Conservation (phyloP, 64 coral and sea anemone genomes). For the Porites australiensis region DNA sequence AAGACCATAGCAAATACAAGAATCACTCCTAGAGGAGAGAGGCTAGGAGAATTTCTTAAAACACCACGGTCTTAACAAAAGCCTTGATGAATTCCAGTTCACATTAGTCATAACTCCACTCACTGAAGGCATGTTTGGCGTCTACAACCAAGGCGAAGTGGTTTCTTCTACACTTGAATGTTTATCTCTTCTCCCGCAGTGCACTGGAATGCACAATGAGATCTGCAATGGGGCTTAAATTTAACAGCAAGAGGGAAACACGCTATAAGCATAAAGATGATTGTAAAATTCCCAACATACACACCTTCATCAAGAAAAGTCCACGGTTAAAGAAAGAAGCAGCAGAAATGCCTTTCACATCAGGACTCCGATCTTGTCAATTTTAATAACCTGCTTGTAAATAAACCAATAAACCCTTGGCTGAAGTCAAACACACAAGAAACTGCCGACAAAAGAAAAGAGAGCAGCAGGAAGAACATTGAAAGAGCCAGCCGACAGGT, state of each 20-base stretch:
- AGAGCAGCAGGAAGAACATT: slow-evolving; percentile 24
- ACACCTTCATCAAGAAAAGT: slow-evolving; percentile 55
- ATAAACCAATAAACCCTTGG: neutral
- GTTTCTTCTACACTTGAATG: slow-evolving; percentile 70
- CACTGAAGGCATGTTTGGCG: slow-evolving; percentile 54
- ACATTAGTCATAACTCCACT: too few relatives aligned
- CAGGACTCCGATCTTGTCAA: too few relatives aligned
- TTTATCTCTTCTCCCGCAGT: slow-evolving; percentile 30
- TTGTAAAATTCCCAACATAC: slow-evolving; percentile 26
- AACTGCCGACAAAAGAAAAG: slow-evolving; percentile 26
- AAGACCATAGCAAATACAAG: too few relatives aligned
- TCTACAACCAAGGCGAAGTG: slow-evolving; percentile 58
- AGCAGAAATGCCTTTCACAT: slow-evolving; percentile 1
- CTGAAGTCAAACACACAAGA: slow-evolving; percentile 60
- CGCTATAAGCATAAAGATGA: slow-evolving; percentile 28
- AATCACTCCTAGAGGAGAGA: too few relatives aligned
- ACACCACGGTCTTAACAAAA: too few relatives aligned
- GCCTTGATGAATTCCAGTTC: too few relatives aligned
- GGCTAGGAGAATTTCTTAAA: too few relatives aligned
- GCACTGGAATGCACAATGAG: slow-evolving; percentile 45
- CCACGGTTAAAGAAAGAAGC: slow-evolving; percentile 47
- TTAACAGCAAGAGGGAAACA: slow-evolving; percentile 40
- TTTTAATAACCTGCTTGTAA: too few relatives aligned
- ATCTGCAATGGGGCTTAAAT: slow-evolving; percentile 64
- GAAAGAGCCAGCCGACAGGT: neutral